Evolutionary conservation across 2,113 vertebrate species (phyloP).

Genomic region (Marmota flaviventris): DNA sequence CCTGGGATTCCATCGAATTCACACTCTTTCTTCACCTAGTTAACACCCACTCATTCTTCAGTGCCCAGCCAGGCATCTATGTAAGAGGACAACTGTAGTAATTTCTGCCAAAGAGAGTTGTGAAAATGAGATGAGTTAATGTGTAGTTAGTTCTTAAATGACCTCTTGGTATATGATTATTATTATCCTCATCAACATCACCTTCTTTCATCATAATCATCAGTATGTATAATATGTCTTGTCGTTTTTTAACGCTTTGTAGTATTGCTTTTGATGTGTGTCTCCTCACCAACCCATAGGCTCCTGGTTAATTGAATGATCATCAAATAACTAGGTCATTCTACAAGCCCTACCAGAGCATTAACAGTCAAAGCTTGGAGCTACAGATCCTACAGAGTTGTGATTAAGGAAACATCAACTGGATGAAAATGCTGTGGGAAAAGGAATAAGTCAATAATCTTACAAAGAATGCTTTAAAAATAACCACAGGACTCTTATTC

Average conservation of each 20-base stretch:
- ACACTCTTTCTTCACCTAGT: not conserved
- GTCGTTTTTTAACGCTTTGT: not conserved
- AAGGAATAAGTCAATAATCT: conserved; percentile 56
- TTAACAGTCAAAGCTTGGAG: not conserved
- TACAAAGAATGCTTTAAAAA: not conserved
- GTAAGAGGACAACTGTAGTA: not conserved
- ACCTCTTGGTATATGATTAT: not conserved
- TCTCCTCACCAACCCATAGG: not conserved
- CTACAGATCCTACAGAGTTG: not conserved
- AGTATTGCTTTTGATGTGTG: not conserved
- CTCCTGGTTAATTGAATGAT: not conserved
- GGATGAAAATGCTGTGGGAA: not conserved
- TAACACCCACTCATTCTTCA: not conserved
- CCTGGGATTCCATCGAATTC: not conserved
- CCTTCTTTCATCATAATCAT: not conserved
- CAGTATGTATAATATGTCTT: not conserved
- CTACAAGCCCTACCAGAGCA: not conserved
- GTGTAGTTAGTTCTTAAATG: not conserved
- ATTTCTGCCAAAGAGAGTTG: not conserved
- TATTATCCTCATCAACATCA: not conserved
- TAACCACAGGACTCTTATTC: not conserved
- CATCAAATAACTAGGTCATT: conserved; percentile 39
- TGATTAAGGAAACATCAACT: conserved; percentile 31
- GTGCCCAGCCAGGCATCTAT: not conserved
- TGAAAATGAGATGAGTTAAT: not conserved